A percentile compares a stretch with the other conserved stretches of the same genome.
phyloP scores from a whole-genome alignment of 2,113 vertebrate species.

The Turnix velox region DNA sequence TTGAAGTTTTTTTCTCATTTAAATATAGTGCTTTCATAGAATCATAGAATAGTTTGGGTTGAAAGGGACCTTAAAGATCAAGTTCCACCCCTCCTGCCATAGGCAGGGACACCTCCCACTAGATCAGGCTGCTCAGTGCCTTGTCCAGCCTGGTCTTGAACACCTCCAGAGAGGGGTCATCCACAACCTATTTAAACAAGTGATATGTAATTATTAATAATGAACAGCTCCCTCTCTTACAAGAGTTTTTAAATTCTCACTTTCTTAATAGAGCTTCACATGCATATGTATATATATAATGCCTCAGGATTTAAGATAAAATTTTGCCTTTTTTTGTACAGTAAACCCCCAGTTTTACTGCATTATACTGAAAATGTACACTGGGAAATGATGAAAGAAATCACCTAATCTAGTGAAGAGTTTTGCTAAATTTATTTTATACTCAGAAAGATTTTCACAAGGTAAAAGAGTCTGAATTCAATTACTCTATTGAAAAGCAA shows the following conservation, averaged over 20 bases:
- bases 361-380: not conserved
- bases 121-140: too few relatives aligned
- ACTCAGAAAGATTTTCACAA: not conserved
- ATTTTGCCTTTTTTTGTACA: not conserved
- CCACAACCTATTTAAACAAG: not conserved
- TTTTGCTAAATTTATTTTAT: not conserved
- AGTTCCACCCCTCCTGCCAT: too few relatives aligned
- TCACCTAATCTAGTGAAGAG: not conserved
- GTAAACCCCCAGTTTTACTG: not conserved
- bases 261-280: not conserved
- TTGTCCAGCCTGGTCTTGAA: too few relatives aligned
- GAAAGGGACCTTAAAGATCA: too few relatives aligned
- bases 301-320: not conserved
- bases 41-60: too few relatives aligned
- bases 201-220: not conserved
- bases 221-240: fast-evolving
- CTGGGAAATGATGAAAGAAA: not conserved
- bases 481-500: not conserved
- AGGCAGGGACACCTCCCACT: too few relatives aligned
- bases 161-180: too few relatives aligned
- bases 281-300: fast-evolving
- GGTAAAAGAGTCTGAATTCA: not conserved
- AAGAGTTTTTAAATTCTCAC: not conserved
- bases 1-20: not conserved
- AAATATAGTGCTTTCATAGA: not conserved